Evolutionary conservation across 2,797 vertebrate species (phyloP), one percentile per base, ranked within the genome.

Genomic region (Valencia hispanica): DNA sequence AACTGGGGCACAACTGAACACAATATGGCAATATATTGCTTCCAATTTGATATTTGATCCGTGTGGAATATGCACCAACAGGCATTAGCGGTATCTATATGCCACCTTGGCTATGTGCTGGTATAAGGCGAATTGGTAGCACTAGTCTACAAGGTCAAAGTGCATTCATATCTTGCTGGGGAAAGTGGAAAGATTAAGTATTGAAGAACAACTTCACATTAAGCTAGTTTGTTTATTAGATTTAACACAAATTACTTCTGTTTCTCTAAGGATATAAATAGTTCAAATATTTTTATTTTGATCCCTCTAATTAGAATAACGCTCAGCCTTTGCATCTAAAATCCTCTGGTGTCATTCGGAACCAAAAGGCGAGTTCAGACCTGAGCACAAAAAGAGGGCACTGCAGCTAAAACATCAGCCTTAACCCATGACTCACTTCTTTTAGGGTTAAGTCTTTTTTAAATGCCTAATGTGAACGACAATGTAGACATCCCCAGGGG

Each of bases 331-430:
- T 82, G 73, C 79, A 68, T 74, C 20, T 84, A 89, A n/a, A 89
- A 90, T 87, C 85, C 80, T 65, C 63, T 2, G 1, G 73, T 85
- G 83, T 90, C 87, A 83, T 72, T 78, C 75, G 47, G 73, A 77
- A 80, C 82, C 73, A 50, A 20, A 59, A 84, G 83, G 70, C 72
- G 68, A 87, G 87, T 88, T 86, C 74, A 73, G 75, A 63, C 83
- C 78, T 74, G 80, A 77, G 61, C 50, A 75, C 73, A 78, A 70
- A 77, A 75, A 66, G 32, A 87, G 79, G 78, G 70, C 6, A n/a
- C 84, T 72, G 75, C 77, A 85, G 88, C 90, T 92, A 90, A n/a
- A 89, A 90, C 88, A 86, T 81, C 78, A 74, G 78, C 87, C 75
- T 88, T 84, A 87, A 87, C 83, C 87, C 81, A 80, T 80, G 83